Percentiles rank a stretch among this genome's conserved stretches.
phyloP scores from a whole-genome alignment of 2,888 invertebrate genomes.

The Microchrysa polita region DNA sequence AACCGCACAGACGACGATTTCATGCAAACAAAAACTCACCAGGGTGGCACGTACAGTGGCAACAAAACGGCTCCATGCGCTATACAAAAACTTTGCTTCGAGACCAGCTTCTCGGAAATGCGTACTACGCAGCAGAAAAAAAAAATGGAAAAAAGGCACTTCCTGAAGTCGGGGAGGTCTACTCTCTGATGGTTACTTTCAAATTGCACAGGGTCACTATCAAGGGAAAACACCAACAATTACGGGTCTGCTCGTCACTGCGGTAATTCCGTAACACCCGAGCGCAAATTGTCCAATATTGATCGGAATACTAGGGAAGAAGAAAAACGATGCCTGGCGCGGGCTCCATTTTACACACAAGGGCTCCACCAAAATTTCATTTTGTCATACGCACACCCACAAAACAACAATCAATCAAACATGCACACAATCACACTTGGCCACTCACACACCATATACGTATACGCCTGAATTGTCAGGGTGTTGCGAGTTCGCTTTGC shows the following conservation, averaged over 20 bases:
- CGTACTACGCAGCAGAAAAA: too few species aligned
- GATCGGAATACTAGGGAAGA: slow-evolving; percentile 25
- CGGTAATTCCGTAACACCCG: not conserved
- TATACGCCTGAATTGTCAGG: too few species aligned
- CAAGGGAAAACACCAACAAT: not conserved
- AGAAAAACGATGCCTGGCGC: slow-evolving; percentile 37
- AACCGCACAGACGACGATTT: not conserved
- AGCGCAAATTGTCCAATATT: slow-evolving; percentile 20
- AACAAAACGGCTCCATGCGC: not conserved
- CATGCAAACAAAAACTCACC: slow-evolving; percentile 21
- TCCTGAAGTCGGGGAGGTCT: too few species aligned
- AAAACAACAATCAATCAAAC: not conserved
- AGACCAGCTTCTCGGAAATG: too few species aligned
- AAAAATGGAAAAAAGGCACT: too few species aligned
- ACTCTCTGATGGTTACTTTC: not conserved
- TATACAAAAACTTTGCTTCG: too few species aligned
- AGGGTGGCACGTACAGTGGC: not conserved
- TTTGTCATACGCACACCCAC: slow-evolving; percentile 19
- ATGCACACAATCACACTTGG: too few species aligned
- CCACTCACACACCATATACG: too few species aligned
- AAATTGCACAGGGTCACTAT: not conserved
- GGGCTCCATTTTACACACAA: slow-evolving; percentile 40
- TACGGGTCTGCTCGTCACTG: not conserved
- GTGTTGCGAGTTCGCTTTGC: not conserved
- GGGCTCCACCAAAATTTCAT: slow-evolving; percentile 25